Percentiles rank a stretch among this genome's conserved stretches.
Conservation (phyloP, 2,113 vertebrate species). For the Phocoena phocoena region DNA sequence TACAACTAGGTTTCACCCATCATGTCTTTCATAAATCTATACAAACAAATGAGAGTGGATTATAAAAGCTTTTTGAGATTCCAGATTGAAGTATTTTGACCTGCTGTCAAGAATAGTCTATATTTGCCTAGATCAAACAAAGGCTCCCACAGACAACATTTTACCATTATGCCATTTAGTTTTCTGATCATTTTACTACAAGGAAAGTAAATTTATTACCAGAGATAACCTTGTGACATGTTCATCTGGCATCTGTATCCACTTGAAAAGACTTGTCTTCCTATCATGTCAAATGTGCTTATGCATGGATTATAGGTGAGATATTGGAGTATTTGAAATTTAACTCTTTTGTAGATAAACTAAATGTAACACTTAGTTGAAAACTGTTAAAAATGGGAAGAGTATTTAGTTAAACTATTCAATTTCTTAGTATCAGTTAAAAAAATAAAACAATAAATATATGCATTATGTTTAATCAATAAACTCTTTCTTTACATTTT, state of each 20-base stretch:
- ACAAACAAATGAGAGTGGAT: background rate
- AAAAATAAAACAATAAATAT: background rate
- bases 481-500: background rate
- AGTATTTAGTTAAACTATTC: background rate
- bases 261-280: background rate
- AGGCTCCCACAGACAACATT: background rate
- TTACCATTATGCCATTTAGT: background rate
- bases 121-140: background rate
- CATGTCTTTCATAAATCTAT: background rate
- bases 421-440: background rate
- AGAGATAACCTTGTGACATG: background rate
- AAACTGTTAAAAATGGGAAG: background rate
- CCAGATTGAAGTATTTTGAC: background rate
- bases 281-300: background rate
- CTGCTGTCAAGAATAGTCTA: background rate
- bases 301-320: background rate
- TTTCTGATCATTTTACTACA: background rate
- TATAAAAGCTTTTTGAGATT: background rate
- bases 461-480: background rate
- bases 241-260: background rate
- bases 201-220: conserved; percentile 4
- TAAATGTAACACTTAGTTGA: background rate
- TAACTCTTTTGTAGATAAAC: background rate
- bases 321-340: background rate
- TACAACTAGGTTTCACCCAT: background rate